These are phyloP conservation scores for Hydroisotoma schaefferi DNA, from an alignment of 2,888 invertebrate genomes.

Conservation along the genomic window DNA sequence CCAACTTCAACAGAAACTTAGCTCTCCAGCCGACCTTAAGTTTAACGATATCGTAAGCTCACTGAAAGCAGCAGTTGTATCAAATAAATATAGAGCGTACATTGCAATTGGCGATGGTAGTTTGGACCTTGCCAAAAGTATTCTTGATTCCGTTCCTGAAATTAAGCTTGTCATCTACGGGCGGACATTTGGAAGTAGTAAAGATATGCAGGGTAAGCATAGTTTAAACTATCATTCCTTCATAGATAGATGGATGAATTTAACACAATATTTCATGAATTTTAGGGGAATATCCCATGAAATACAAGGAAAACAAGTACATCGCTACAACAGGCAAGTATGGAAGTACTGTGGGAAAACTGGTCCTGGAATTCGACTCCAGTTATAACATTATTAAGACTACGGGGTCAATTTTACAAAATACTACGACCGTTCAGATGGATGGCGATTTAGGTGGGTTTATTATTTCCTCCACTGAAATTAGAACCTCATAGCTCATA, in stretches of 20 bases:
- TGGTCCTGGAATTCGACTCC: constrained; percentile 21
- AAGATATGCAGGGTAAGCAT: constrained; percentile 16
- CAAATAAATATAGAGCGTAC: constrained; percentile 12
- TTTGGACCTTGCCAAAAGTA: constrained; percentile 27
- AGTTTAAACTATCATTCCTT: too few relatives aligned
- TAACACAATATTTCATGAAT: background rate
- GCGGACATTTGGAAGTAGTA: constrained; percentile 19
- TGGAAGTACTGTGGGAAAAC: constrained; percentile 36
- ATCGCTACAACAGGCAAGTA: constrained; percentile 41
- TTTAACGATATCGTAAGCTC: constrained; percentile 23
- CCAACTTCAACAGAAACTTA: constrained; percentile 21
- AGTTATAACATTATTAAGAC: constrained; percentile 9
- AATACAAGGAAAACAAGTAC: constrained; percentile 15
- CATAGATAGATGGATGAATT: too few relatives aligned
- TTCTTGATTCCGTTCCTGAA: constrained; percentile 27
- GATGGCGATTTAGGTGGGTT: too few relatives aligned
- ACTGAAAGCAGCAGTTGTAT: constrained; percentile 10
- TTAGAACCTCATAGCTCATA: too few relatives aligned
- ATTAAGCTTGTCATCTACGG: constrained; percentile 42
- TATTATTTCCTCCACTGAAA: too few relatives aligned
- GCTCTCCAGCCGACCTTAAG: constrained; percentile 30
- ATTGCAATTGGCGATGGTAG: constrained; percentile 44
- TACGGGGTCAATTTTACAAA: background rate
- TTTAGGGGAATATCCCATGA: constrained; percentile 22
- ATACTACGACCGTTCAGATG: too few relatives aligned